Evolutionary conservation across 2,797 vertebrate species (phyloP), one percentile per base, ranked within the genome.

Genomic region (Megalops cyprinoides): DNA sequence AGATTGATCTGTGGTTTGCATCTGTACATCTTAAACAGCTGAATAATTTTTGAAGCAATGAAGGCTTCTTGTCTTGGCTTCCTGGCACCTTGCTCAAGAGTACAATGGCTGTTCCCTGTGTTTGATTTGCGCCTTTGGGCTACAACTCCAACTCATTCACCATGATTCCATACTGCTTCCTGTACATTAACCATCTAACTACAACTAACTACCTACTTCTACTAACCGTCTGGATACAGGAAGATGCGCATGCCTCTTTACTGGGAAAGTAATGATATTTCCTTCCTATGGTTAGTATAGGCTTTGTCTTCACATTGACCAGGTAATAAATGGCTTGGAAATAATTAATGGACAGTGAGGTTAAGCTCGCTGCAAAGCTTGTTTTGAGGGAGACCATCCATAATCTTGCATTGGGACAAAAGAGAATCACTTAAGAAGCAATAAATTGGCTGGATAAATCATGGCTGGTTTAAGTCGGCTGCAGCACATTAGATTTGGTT

Each of bases 401-500:
- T 53, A 20, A 79, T 85, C 42, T 77, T 80, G 28, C 10, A 15
- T 8, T 48, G 49, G 73, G 46, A 44, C 6, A 74, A 37, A 23
- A 82, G 48, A 31, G 71, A 83, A 87, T 87, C 88, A 86, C 81
- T 90, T 89, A 85, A 76, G 87, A 15, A 89, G 79, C 65, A 46
- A 65, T 81, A 88, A 91, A 90, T 87, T 79, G 90, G 81, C 79
- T n/a, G 62, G 83, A 89, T 91, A 87, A 91, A 92, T 92, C 89
- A 90, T 83, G 34, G 78, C 71, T 49, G 80, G 60, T 85, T 69
- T 67, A 79, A 87, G 84, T 83, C 76, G 89, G 85, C 84, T 84
- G 44, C 86, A 83, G 87, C 83, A 83, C 87, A 87, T 84, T 89
- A 87, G 88, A 93, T 91, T 83, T 91, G 91, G 88, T 91, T 89